Evolutionary conservation across 2,888 invertebrate genomes (phyloP).

Genomic region (Drosophila tanythrix): DNA sequence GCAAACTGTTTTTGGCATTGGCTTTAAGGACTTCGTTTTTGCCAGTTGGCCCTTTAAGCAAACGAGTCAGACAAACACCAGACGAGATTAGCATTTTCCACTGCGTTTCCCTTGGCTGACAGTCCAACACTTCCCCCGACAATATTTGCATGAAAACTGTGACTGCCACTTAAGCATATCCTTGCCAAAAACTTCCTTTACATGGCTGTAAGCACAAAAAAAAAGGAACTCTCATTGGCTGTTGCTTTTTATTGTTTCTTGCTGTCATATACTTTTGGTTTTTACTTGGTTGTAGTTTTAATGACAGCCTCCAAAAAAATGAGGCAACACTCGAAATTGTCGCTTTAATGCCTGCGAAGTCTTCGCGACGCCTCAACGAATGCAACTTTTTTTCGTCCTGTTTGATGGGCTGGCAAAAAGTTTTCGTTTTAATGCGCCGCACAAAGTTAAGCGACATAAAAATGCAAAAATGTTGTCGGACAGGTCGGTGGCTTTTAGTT

Average conservation of each 20-base stretch:
- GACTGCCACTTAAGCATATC: constrained; percentile 76
- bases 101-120: constrained; percentile 15
- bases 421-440: constrained; percentile 45
- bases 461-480: constrained; percentile 32
- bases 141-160: constrained; percentile 77
- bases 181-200: constrained; percentile 66
- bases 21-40: constrained; percentile 33
- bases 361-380: constrained; percentile 54
- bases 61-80: constrained; percentile 14
- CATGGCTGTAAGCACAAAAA: constrained; percentile 30
- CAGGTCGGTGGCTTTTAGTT: constrained; percentile 30
- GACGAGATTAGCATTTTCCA: constrained; percentile 41
- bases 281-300: constrained; percentile 67
- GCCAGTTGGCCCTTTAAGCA: constrained; percentile 11
- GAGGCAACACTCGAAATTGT: constrained; percentile 61
- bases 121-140: constrained; percentile 62
- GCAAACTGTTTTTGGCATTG: constrained; percentile 17
- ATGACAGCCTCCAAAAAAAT: constrained; percentile 56
- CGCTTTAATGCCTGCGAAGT: constrained; percentile 67
- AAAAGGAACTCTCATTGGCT: constrained; percentile 19
- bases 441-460: constrained; percentile 33
- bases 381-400: constrained; percentile 40
- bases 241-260: constrained; percentile 60
- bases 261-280: constrained; percentile 41
- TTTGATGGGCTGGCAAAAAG: constrained; percentile 37